Base-by-base conservation (phyloP, 2,888 invertebrate genomes). In the Leucophenga maculata region DNA sequence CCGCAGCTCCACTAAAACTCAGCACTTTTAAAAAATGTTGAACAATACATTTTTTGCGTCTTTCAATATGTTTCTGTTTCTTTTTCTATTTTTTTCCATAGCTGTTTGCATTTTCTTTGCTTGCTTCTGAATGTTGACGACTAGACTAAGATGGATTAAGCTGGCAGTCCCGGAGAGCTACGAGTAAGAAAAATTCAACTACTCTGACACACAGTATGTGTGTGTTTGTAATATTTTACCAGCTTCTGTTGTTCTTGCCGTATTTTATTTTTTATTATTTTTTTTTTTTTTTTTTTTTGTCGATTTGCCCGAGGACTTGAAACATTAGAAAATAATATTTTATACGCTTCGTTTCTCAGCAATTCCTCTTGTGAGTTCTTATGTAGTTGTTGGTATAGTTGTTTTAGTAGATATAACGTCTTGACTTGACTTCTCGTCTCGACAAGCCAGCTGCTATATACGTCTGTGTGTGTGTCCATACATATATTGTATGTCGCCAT, bases 121-220 rank as follows among this genome's bases (percentile, higher is more conserved):
- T 64, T 48, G 65, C 68, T 50, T 54, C 57, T 68, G 68, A 20
- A n/a, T n/a, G 32, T 26, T 71, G 44, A 52, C 60, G 80, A 85
- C 81, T 85, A 79, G 84, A 83, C 84, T 84, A 82, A 84, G 85
- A 85, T 84, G 83, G 84, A 84, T 84, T 84, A 84, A 83, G 81
- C 80, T 74, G 70, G 57, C 64, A 67, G 69, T 65, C 64, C 48
- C 55, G 59, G 31, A 55, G 68, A 74, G 66, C 44, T 16, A 74
- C 32, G 48, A 48, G 18, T 32, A 67, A 55, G 8, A 39, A 66
- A 11, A 66, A 31, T 14, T n/a, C 65, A 16, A 6, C 11, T 31
- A 16, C 65, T 26, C 14, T 13, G 11, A 65, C 55, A 72, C 22
- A 72, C 73, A 77, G 74, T 75, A 70, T 78, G 16, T 32, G 16